phyloP scores from a whole-genome alignment of 2,888 invertebrate genomes.

The Drosophila formosana region DNA sequence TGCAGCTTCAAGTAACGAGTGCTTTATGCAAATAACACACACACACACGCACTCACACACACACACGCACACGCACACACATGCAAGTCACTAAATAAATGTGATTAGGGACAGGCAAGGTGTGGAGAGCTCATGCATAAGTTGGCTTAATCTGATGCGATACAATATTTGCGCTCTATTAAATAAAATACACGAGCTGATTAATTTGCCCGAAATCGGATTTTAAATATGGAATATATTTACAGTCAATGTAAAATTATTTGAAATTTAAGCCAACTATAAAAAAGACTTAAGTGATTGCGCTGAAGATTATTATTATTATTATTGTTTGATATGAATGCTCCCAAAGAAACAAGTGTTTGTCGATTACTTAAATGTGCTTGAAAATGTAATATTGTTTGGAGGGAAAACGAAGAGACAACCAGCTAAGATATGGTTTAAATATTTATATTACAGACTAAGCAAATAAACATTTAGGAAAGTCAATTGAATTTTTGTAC shows the following conservation, averaged over 20 bases:
- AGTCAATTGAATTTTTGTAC: neutral
- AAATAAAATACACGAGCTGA: conserved; percentile 26
- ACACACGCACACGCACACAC: conserved; percentile 16
- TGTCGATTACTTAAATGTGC: neutral
- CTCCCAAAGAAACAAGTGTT: no score
- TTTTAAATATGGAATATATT: conserved; percentile 1
- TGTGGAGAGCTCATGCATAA: conserved; percentile 29
- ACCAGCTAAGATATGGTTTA: no score
- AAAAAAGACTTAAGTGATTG: no score
- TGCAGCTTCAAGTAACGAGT: conserved; percentile 2
- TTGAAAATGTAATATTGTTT: neutral
- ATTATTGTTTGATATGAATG: no score
- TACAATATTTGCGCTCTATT: conserved; percentile 20
- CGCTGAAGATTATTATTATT: no score
- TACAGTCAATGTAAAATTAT: neutral
- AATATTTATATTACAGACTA: no score
- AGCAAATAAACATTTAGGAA: no score
- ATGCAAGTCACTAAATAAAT: conserved; percentile 14
- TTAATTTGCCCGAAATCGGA: conserved; percentile 37
- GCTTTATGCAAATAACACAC: conserved; percentile 10
- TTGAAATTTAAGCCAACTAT: no score
- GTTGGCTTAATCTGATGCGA: conserved; percentile 32
- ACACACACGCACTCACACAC: conserved; percentile 4
- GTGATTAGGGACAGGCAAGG: conserved; percentile 20
- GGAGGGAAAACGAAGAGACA: no score